Base-by-base conservation (phyloP, 2,888 invertebrate genomes). In the Tinea pellionella region DNA sequence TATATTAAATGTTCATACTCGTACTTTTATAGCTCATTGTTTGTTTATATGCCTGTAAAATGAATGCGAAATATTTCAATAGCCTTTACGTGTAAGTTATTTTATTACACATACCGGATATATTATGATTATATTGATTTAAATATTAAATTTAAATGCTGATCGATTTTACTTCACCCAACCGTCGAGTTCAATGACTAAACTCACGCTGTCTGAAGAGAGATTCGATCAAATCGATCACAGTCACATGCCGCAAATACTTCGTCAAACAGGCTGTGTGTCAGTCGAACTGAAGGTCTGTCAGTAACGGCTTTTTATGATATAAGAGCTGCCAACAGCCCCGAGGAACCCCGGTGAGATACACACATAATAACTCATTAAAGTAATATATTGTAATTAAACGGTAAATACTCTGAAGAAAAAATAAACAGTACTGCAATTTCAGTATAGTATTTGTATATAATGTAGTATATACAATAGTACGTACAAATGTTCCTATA, bases 141-240 rank as follows among this genome's bases (percentile, higher is more conserved):
- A n/a, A 37, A 37, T 9, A 37, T 37, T 37, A 6, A 12, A 37
- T 37, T 9, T 1, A 37, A 37, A 6, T 37, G 9, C n/a, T 37
- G 3, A 37, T 37, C 37, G 11, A 37, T n/a, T 37, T 37, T 37
- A 6, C n/a, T 37, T 12, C 9, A 37, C 37, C 4, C n/a, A 37
- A 37, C 9, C 47, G 47, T 47, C n/a, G 47, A 47, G 47, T 37
- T 37, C 37, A 18, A 47, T 47, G 72, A 74, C 75, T 77, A 77
- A 78, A 77, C 74, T 72, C 67, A 69, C 69, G 70, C 75, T 77
- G 83, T 86, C 83, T 65, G 67, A 75, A 75, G 73, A 74, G 68
- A 78, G 79, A 81, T 78, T 73, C 73, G 72, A 82, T 79, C 77
- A 70, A 78, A 86, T 86, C 85, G 74, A 87, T 87, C 85, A 84